Conservation (phyloP, 1,140 invertebrate species). For the Drosophila baimaii region DNA sequence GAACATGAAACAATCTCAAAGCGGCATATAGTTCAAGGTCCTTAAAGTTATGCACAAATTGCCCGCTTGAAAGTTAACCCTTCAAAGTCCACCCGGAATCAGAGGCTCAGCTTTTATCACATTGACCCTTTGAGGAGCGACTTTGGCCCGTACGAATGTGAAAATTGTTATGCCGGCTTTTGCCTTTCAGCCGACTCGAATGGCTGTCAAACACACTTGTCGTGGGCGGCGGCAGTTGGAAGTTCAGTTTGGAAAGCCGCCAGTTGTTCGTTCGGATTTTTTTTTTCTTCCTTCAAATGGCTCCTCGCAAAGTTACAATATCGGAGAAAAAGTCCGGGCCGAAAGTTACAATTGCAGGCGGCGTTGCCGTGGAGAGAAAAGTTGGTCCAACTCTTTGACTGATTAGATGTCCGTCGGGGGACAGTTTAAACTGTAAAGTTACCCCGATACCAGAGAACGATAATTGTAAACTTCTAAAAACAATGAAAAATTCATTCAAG, state of each 20-base stretch:
- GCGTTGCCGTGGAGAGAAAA: conserved; percentile 31
- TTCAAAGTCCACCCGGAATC: neutral
- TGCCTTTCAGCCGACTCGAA: conserved; percentile 35
- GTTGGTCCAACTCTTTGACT: conserved; percentile 65
- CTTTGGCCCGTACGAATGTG: conserved; percentile 46
- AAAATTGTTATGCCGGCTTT: conserved; percentile 75
- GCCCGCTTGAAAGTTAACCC: conserved; percentile 9
- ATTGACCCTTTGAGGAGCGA: conserved; percentile 6
- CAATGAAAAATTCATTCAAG: conserved; percentile 37
- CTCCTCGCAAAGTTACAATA: conserved; percentile 61
- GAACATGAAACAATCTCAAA: neutral
- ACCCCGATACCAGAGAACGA: conserved; percentile 6
- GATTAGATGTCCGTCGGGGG: conserved; percentile 55
- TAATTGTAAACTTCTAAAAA: conserved; percentile 18
- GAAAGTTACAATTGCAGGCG: conserved; percentile 64
- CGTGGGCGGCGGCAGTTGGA: conserved; percentile 25
- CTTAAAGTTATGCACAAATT: neutral
- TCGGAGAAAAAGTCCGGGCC: conserved; percentile 32
- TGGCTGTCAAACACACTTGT: conserved; percentile 72
- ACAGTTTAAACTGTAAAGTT: conserved; percentile 40
- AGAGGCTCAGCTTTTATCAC: neutral
- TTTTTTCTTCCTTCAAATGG: conserved; percentile 6
- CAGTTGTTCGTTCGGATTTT: conserved; percentile 53
- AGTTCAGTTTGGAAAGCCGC: conserved; percentile 60
- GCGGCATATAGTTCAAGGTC: neutral